Evolutionary conservation across 2,113 vertebrate species (phyloP).

Genomic region (Cryptotis parvus): DNA sequence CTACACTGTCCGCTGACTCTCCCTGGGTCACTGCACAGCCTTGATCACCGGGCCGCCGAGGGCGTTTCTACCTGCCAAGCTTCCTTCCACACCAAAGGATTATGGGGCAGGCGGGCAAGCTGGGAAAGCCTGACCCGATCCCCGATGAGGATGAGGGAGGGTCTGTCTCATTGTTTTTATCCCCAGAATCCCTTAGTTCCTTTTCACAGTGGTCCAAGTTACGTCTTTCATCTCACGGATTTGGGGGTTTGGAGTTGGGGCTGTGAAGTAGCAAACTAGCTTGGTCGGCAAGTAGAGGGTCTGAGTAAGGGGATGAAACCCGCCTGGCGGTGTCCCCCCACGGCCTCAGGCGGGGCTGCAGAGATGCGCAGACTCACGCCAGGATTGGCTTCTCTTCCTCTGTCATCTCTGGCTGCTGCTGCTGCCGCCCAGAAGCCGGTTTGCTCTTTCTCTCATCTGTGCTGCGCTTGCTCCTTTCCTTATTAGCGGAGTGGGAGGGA

Average conservation of each 20-base stretch:
- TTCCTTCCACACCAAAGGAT: background rate
- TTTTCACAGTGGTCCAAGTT: constrained; percentile 15
- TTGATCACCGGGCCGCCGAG: background rate
- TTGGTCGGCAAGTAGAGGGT: background rate
- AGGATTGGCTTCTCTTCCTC: background rate
- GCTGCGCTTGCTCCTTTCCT: background rate
- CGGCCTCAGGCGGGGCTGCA: background rate
- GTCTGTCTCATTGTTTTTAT: background rate
- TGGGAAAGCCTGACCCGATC: background rate
- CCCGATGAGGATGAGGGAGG: background rate
- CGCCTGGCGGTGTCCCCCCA: background rate
- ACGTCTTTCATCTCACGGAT: background rate
- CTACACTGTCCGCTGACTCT: background rate
- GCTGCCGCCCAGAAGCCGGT: background rate
- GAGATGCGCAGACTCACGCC: background rate
- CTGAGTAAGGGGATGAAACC: background rate
- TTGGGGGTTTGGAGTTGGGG: background rate
- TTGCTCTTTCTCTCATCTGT: background rate
- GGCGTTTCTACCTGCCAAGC: background rate
- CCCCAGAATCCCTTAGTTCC: background rate
- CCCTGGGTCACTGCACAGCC: constrained; percentile 56
- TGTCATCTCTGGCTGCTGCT: background rate
- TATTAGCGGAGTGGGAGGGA: background rate
- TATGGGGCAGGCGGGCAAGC: background rate
- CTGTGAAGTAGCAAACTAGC: constrained; percentile 11